Evolutionary conservation across 2,797 vertebrate genomes (phyloP).

Genomic region (Harpagifer antarcticus): DNA sequence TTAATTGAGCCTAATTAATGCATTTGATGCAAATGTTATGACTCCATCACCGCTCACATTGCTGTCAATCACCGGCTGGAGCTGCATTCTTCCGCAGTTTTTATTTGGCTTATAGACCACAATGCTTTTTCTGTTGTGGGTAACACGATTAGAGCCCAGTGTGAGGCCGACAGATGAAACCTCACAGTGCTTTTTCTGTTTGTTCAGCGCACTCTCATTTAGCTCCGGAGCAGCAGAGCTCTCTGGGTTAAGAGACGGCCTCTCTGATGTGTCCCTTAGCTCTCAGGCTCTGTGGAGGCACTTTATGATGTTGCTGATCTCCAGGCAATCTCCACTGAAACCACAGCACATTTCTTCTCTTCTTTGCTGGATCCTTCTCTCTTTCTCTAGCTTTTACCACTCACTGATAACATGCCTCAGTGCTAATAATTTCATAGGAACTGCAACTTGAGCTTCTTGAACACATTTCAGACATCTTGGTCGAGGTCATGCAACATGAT

Average conservation of each 20-base stretch:
- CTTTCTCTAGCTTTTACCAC: constrained; percentile 32
- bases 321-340: constrained; percentile 63
- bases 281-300: constrained; percentile 59
- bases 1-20: constrained; percentile 40
- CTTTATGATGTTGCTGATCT: constrained; percentile 67
- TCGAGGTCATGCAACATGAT: constrained; percentile 3
- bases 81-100: constrained; percentile 24
- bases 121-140: constrained; percentile 25
- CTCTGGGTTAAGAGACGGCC: constrained; percentile 45
- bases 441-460: constrained; percentile 13
- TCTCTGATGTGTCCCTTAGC: constrained; percentile 69
- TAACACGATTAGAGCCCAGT: constrained; percentile 71
- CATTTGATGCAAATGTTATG: constrained; percentile 9
- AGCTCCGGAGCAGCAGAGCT: constrained; percentile 49
- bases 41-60: neutral
- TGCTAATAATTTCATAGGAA: constrained; percentile 35
- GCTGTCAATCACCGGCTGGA: constrained; percentile 8
- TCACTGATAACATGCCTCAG: constrained; percentile 42
- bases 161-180: constrained; percentile 61
- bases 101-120: constrained; percentile 17
- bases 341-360: constrained; percentile 48
- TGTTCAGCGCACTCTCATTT: constrained; percentile 75
- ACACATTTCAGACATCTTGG: neutral
- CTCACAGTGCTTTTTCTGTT: constrained; percentile 69
- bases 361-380: constrained; percentile 22